phyloP scores from a whole-genome alignment of 1,140 invertebrate species.

The Hetaerina americana region DNA sequence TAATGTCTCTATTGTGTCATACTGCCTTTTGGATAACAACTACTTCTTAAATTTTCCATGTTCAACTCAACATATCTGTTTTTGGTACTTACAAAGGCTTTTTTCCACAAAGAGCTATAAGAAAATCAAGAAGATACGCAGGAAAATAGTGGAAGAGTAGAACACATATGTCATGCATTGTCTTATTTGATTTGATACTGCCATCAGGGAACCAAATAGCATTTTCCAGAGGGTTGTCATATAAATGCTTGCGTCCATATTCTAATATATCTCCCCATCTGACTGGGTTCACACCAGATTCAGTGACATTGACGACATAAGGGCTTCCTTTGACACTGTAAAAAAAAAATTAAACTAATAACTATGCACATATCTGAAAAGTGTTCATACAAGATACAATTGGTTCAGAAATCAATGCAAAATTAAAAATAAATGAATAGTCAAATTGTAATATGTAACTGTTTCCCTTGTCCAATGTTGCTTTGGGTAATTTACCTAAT shows the following conservation, averaged over 20 bases:
- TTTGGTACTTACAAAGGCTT: conserved; percentile 69
- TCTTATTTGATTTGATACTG: conserved; percentile 50
- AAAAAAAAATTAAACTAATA: conserved; percentile 15
- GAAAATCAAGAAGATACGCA: conserved; percentile 61
- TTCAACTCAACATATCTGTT: too few species aligned
- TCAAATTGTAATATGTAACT: too few species aligned
- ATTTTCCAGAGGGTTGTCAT: conserved; percentile 35
- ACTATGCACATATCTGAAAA: too few species aligned
- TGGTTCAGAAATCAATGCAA: too few species aligned
- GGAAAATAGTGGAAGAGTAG: conserved; percentile 68
- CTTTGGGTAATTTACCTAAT: too few species aligned
- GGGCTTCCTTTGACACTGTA: conserved; percentile 28
- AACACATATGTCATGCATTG: conserved; percentile 49
- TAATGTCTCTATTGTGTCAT: too few species aligned
- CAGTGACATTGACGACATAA: conserved; percentile 42
- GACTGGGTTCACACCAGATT: conserved; percentile 42
- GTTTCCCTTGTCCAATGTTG: too few species aligned
- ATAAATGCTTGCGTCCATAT: conserved; percentile 37
- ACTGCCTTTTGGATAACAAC: too few species aligned
- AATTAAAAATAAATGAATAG: too few species aligned
- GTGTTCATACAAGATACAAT: too few species aligned
- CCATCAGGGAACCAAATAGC: conserved; percentile 71
- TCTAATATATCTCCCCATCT: conserved; percentile 68
- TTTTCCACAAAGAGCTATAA: conserved; percentile 49
- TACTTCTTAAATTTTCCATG: too few species aligned